Base-by-base conservation (phyloP, 1,140 invertebrate genomes). In the Leptoteleia sp. region DNA sequence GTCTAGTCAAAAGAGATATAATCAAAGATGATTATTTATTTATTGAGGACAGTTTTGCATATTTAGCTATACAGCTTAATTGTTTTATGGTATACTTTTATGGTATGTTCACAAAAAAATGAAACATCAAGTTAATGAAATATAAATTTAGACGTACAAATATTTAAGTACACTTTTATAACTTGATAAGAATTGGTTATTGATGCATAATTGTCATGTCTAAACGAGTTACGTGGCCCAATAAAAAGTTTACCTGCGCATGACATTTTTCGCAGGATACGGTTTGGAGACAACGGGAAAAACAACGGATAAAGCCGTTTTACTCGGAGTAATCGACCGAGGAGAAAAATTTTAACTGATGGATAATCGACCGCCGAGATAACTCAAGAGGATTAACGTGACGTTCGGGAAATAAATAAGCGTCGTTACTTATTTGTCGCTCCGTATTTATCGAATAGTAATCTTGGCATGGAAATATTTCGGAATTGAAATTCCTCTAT, bases 201-300 rank as follows among this genome's bases (percentile, higher is more conserved):
- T n/a, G n/a, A n/a, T n/a, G n/a, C n/a, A n/a, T n/a, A n/a, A n/a
- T n/a, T n/a, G n/a, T n/a, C n/a, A 9, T 8, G 9, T 31, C 29
- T 3, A 12, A 37, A 19, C 33, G 12, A 8, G 27, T 59, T 59
- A 17, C 33, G n/a, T 42, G 47, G 59, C 35, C 35, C 57, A 16
- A 42, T 45, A 64, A 50, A 61, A 61, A 71, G 55, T 62, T 62
- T 72, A 70, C 43, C 64, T 64, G 62, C 55, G 37, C 29, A 45
- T 73, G 62, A 73, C 55, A 62, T 59, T 57, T 65, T 57, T n/a
- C n/a, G n/a, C 17, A 31, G 42, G 33, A 48, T 59, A 52, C 42
- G n/a, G 37, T 25, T 37, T 9, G n/a, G 25, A 38, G 47, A 38
- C n/a, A 11, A 50, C 35, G 7, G 35, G 45, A 29, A 47, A 47